Conservation (phyloP, 2,888 invertebrate species). For the Syrphus vitripennis region DNA sequence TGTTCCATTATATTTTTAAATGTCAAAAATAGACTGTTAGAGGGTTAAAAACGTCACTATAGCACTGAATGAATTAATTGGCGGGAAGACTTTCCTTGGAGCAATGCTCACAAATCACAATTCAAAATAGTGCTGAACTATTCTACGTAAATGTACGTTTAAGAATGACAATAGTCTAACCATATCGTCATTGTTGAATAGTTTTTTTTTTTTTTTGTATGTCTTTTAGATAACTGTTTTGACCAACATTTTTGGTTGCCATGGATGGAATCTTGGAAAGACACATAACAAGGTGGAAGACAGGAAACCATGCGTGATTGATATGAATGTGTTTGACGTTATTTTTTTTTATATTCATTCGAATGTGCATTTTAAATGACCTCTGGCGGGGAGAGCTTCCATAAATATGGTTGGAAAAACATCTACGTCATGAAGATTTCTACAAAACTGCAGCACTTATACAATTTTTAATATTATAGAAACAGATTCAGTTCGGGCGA, state of each 20-base stretch:
- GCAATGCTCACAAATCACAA: background rate
- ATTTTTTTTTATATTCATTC: background rate
- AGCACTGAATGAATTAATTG: constrained; percentile 4
- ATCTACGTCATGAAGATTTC: background rate
- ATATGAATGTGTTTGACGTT: background rate
- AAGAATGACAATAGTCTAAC: background rate
- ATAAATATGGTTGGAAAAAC: background rate
- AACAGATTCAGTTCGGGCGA: too few relatives aligned
- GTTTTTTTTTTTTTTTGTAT: background rate
- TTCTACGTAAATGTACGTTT: background rate
- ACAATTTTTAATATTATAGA: too few relatives aligned
- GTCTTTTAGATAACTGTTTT: constrained; percentile 14
- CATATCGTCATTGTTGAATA: background rate
- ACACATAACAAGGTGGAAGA: background rate
- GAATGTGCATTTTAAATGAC: constrained; percentile 64
- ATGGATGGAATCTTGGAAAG: constrained; percentile 48
- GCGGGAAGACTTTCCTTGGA: constrained; percentile 2
- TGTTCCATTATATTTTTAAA: background rate
- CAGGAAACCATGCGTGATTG: background rate
- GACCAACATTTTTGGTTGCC: constrained; percentile 30
- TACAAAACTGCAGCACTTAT: too few relatives aligned
- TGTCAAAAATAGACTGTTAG: background rate
- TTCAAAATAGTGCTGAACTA: background rate
- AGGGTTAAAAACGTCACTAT: background rate
- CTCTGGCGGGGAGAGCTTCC: constrained; percentile 15